Evolutionary conservation across 1,140 invertebrate genomes (phyloP).

Genomic region (Rhopalosiphum maidis): DNA sequence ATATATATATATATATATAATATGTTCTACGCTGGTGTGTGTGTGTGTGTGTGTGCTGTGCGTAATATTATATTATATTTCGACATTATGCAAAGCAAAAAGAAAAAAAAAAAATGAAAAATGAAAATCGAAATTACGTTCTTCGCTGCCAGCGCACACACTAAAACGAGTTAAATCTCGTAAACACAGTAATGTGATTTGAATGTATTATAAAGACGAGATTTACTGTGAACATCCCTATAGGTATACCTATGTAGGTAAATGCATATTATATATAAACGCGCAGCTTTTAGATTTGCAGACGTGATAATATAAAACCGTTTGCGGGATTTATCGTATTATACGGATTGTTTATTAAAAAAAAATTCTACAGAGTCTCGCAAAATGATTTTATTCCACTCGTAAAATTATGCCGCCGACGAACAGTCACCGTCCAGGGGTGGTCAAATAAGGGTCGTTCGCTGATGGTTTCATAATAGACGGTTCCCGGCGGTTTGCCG

Average conservation of each 20-base stretch:
- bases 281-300: neutral
- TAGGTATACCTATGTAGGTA: neutral
- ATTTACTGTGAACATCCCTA: neutral
- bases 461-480: neutral
- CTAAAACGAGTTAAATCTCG: constrained; percentile 6
- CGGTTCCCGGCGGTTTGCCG: neutral
- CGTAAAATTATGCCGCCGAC: neutral
- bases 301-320: constrained; percentile 11
- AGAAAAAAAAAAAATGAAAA: constrained; percentile 1
- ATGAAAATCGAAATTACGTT: constrained; percentile 12
- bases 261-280: neutral
- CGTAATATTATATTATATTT: constrained; percentile 12
- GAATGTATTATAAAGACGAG: constrained; percentile 16
- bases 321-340: neutral
- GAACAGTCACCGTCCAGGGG: neutral
- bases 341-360: neutral
- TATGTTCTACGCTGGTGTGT: neutral
- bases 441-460: neutral
- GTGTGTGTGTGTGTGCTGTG: neutral
- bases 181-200: constrained; percentile 9
- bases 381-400: neutral
- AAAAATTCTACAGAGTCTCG: neutral
- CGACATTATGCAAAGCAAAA: neutral
- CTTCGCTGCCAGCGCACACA: neutral
- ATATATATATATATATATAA: neutral